Percentiles rank a stretch among this genome's conserved stretches.
phyloP scores from a whole-genome alignment of 1,140 invertebrate genomes.

The Heliconius hermathena region DNA sequence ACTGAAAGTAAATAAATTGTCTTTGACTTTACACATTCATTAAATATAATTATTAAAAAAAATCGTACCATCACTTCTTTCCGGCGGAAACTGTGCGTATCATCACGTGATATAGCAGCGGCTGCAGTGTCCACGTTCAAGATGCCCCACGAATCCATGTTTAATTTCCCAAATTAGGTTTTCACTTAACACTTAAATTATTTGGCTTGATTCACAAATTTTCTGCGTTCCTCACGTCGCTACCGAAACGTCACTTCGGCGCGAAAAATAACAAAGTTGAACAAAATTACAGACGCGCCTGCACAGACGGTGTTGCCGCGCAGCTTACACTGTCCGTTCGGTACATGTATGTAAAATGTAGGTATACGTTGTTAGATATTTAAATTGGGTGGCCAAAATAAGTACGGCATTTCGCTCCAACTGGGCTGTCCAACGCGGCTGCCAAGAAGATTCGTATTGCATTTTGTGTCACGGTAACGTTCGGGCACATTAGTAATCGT shows the following conservation, averaged over 20 bases:
- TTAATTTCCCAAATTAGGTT: constrained; percentile 42
- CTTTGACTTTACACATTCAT: background rate
- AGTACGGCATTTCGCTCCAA: constrained; percentile 80
- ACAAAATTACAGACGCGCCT: constrained; percentile 27
- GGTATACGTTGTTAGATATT: constrained; percentile 65
- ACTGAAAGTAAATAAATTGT: background rate
- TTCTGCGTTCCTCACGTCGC: constrained; percentile 20
- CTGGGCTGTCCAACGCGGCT: constrained; percentile 61
- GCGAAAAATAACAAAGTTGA: constrained; percentile 33
- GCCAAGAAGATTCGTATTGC: constrained; percentile 74
- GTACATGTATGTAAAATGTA: constrained; percentile 40
- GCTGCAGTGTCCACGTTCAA: constrained; percentile 84
- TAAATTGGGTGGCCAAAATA: constrained; percentile 81
- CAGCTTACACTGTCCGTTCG: constrained; percentile 33
- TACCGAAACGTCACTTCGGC: constrained; percentile 40
- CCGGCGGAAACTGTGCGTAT: constrained; percentile 81
- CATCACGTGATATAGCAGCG: constrained; percentile 84
- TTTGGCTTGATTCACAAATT: constrained; percentile 42
- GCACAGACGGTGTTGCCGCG: constrained; percentile 24
- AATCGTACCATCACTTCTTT: constrained; percentile 81
- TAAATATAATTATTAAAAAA: background rate
- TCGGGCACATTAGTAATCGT: background rate
- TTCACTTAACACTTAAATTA: constrained; percentile 42
- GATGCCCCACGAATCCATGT: constrained; percentile 86
- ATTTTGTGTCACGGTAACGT: constrained; percentile 58